These are phyloP conservation scores for Bimastos eiseni DNA, from an alignment of 2,888 invertebrate species.

Conservation along the genomic window DNA sequence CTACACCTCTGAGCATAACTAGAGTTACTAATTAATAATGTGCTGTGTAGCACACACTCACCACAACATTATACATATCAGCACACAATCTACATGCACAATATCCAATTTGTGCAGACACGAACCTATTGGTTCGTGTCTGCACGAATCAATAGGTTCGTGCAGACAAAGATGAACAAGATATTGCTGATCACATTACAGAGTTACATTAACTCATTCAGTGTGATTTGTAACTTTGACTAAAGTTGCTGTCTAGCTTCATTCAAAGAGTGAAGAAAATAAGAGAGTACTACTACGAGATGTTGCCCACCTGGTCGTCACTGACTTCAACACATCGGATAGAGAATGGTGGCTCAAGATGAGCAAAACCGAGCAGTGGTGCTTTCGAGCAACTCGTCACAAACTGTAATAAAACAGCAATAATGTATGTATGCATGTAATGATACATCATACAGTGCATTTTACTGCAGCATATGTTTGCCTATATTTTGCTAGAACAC, in stretches of 20 bases:
- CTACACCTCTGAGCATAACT: too few relatives aligned
- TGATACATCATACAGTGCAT: background rate
- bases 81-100: background rate
- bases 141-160: background rate
- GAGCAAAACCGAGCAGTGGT: conserved; percentile 91
- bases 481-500: background rate
- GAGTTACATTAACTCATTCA: background rate
- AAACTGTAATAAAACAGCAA: conserved; percentile 53
- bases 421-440: too few relatives aligned
- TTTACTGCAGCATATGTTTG: background rate
- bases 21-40: too few relatives aligned
- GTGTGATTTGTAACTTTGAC: background rate
- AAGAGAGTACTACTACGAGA: background rate
- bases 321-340: conserved; percentile 98
- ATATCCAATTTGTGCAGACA: too few relatives aligned
- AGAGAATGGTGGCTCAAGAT: conserved; percentile 94
- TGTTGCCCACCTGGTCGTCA: conserved; percentile 73
- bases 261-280: background rate
- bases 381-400: conserved; percentile 88
- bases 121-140: background rate
- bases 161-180: background rate
- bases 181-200: background rate
- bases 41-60: background rate
- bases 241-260: background rate
- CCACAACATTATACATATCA: background rate